These are phyloP conservation scores for Harmothoe impar DNA, from an alignment of 2,888 invertebrate species.

Conservation along the genomic window DNA sequence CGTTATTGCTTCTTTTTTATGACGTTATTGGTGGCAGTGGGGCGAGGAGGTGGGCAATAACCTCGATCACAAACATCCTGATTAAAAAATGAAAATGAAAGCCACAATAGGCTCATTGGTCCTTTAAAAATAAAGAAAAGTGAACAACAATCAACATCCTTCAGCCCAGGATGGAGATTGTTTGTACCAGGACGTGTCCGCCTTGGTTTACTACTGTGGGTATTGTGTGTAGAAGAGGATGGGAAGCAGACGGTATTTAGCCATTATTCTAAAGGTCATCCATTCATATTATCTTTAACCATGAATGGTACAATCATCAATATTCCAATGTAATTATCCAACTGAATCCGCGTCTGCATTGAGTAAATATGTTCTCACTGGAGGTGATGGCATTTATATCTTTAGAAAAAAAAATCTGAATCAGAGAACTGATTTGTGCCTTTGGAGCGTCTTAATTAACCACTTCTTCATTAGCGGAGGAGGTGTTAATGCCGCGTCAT, in stretches of 20 bases:
- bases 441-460: neutral
- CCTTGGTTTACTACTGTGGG: too few relatives aligned
- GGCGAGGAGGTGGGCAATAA: too few relatives aligned
- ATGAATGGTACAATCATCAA: neutral
- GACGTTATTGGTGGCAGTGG: too few relatives aligned
- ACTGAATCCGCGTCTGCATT: neutral
- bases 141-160: too few relatives aligned
- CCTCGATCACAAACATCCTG: too few relatives aligned
- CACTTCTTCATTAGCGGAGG: neutral
- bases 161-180: too few relatives aligned
- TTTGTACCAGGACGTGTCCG: too few relatives aligned
- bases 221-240: neutral
- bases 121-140: too few relatives aligned
- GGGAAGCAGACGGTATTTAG: neutral
- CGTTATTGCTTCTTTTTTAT: too few relatives aligned
- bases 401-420: neutral
- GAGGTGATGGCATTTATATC: neutral
- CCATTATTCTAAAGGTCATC: slow-evolving; percentile 9
- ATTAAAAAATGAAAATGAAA: too few relatives aligned
- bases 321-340: neutral
- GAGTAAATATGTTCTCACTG: neutral
- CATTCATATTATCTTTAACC: slow-evolving; percentile 5
- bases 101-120: too few relatives aligned
- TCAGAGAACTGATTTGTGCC: neutral
- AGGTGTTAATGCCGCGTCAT: neutral